Percentiles rank a stretch among this genome's conserved stretches.
Conservation (phyloP, 2,113 vertebrate species). For the Ciconia maguari region DNA sequence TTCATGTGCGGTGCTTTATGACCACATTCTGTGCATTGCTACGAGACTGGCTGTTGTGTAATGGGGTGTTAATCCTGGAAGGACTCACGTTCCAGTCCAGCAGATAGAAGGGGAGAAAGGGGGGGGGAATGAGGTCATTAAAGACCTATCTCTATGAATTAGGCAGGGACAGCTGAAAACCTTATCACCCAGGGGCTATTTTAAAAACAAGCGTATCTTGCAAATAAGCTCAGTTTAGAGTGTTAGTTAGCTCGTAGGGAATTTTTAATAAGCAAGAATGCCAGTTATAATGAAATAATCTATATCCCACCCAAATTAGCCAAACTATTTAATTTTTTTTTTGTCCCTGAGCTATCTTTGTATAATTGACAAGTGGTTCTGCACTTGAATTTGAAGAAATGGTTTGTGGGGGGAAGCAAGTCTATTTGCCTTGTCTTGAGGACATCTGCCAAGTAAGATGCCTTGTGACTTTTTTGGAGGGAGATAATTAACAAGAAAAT, state of each 20-base stretch:
- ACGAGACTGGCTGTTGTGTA: not conserved
- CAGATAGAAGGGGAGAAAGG: not conserved
- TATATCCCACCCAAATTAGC: constrained; percentile 38
- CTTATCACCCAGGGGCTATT: not conserved
- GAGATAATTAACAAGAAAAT: not conserved
- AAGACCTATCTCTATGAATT: constrained; percentile 13
- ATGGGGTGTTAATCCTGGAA: not conserved
- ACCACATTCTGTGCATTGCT: rapidly evolving
- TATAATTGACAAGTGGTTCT: not conserved
- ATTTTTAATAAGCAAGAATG: constrained; percentile 22
- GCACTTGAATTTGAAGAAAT: not conserved
- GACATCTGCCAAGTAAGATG: not conserved
- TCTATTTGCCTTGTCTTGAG: constrained; percentile 22
- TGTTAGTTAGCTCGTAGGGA: not conserved
- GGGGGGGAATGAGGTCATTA: constrained; percentile 19
- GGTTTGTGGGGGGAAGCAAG: not conserved
- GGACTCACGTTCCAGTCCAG: not conserved
- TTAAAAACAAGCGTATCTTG: constrained; percentile 46
- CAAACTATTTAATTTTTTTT: not conserved
- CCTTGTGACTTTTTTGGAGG: not conserved
- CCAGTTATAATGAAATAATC: constrained; percentile 11
- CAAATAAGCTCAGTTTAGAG: not conserved
- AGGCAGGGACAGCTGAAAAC: not conserved
- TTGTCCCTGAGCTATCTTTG: not conserved
- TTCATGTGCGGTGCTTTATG: not conserved